These are phyloP conservation scores for Mesochorus sp. DNA, from an alignment of 2,888 invertebrate genomes.

Conservation along the genomic window DNA sequence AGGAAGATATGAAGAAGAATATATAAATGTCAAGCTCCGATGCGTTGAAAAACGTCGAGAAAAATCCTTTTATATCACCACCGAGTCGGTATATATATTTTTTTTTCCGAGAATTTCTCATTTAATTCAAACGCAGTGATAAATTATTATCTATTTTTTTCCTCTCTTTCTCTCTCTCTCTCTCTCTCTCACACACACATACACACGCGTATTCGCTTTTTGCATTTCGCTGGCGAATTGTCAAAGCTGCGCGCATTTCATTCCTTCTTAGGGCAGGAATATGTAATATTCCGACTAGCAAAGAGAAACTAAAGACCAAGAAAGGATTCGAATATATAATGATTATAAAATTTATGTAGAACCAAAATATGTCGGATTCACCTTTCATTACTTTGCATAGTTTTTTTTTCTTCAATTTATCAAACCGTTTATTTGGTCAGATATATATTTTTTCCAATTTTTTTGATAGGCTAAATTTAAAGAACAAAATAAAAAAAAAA, in stretches of 20 bases:
- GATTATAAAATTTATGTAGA: too few species aligned
- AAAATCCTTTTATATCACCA: conserved; percentile 1
- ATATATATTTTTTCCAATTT: too few species aligned
- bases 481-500: too few species aligned
- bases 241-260: conserved; percentile 13
- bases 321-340: too few species aligned
- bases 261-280: neutral
- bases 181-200: neutral
- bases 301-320: neutral
- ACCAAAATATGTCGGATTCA: too few species aligned
- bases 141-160: neutral
- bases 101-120: neutral
- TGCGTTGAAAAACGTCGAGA: neutral
- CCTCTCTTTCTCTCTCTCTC: conserved; percentile 6
- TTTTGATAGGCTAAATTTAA: too few species aligned
- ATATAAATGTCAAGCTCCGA: neutral
- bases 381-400: too few species aligned
- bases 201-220: neutral
- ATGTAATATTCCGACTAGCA: neutral
- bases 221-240: conserved; percentile 11
- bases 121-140: conserved; percentile 9
- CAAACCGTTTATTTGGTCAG: too few species aligned
- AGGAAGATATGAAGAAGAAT: too few species aligned
- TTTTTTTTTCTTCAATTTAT: too few species aligned
- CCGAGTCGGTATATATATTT: neutral